phyloP scores from a whole-genome alignment of 2,797 vertebrate genomes.

The Enteromius fasciolatus region DNA sequence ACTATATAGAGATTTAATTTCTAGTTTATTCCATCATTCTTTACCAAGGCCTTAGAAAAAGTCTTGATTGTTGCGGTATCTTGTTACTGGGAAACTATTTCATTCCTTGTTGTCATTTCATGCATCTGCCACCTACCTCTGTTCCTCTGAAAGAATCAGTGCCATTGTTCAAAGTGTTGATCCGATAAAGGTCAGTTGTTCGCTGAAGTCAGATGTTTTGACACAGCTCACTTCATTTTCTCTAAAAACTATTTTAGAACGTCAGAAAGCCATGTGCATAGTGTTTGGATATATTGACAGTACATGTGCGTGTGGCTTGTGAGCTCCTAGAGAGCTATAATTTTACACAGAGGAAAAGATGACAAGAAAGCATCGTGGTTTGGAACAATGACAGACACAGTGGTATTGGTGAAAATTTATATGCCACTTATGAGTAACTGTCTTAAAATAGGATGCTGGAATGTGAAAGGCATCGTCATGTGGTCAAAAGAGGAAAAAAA shows the following conservation, averaged over 20 bases:
- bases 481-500: background rate
- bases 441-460: constrained; percentile 19
- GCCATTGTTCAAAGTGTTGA: constrained; percentile 32
- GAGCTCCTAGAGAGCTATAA: constrained; percentile 19
- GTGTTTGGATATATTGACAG: constrained; percentile 15
- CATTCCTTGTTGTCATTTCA: constrained; percentile 27
- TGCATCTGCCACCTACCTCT: constrained; percentile 40
- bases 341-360: constrained; percentile 28
- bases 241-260: background rate
- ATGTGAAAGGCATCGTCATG: constrained; percentile 20
- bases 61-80: background rate
- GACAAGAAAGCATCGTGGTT: constrained; percentile 10
- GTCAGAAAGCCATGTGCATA: background rate
- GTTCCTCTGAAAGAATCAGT: constrained; percentile 26
- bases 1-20: constrained; percentile 9
- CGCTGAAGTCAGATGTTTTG: background rate
- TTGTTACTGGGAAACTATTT: constrained; percentile 8
- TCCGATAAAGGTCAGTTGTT: constrained; percentile 17
- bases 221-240: constrained; percentile 9
- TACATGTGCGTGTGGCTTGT: constrained; percentile 1
- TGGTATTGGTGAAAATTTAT: constrained; percentile 17
- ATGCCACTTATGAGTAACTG: constrained; percentile 16
- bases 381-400: constrained; percentile 5
- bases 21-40: background rate
- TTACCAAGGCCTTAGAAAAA: constrained; percentile 8